Percentiles rank a stretch among this genome's conserved stretches.
These are phyloP conservation scores for Acanthurus tractus DNA, from an alignment of 2,797 vertebrate genomes.

Conservation along the genomic window DNA sequence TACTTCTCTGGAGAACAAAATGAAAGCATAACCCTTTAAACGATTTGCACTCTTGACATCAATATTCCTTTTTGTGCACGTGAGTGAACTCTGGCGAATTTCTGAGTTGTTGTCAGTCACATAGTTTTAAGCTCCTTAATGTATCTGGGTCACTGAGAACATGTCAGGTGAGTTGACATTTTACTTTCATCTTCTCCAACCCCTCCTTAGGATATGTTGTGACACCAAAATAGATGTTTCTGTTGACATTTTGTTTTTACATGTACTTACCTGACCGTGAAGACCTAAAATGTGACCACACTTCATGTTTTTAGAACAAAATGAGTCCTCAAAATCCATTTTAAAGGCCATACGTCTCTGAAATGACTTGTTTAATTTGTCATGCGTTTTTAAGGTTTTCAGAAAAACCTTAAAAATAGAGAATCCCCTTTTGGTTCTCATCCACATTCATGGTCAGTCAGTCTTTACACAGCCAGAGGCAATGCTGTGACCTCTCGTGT, in stretches of 20 bases:
- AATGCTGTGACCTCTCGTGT: slow-evolving; percentile 34
- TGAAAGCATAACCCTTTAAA: background rate
- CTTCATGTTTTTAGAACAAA: slow-evolving; percentile 7
- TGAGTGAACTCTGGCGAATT: slow-evolving; percentile 11
- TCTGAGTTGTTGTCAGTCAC: slow-evolving; percentile 28
- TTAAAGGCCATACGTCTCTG: background rate
- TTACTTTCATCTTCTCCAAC: slow-evolving; percentile 28
- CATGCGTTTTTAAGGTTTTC: background rate
- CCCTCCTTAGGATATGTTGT: slow-evolving; percentile 22
- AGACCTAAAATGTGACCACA: background rate
- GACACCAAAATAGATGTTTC: slow-evolving; percentile 33
- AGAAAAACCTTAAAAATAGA: background rate
- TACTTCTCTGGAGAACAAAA: background rate
- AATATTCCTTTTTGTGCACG: background rate
- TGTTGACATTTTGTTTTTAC: slow-evolving; percentile 30
- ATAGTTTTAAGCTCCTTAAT: slow-evolving; percentile 35
- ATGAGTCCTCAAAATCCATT: background rate
- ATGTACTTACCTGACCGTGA: slow-evolving; percentile 36
- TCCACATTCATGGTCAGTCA: background rate
- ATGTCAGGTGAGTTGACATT: slow-evolving; percentile 34
- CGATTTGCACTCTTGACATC: background rate
- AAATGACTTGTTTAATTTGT: background rate
- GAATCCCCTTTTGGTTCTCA: background rate
- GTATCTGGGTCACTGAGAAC: slow-evolving; percentile 45
- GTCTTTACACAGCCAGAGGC: slow-evolving; percentile 5